Percentiles rank a stretch among this genome's conserved stretches.
phyloP scores from a whole-genome alignment of 2,797 vertebrate species.

The Sebastes oblongus region DNA sequence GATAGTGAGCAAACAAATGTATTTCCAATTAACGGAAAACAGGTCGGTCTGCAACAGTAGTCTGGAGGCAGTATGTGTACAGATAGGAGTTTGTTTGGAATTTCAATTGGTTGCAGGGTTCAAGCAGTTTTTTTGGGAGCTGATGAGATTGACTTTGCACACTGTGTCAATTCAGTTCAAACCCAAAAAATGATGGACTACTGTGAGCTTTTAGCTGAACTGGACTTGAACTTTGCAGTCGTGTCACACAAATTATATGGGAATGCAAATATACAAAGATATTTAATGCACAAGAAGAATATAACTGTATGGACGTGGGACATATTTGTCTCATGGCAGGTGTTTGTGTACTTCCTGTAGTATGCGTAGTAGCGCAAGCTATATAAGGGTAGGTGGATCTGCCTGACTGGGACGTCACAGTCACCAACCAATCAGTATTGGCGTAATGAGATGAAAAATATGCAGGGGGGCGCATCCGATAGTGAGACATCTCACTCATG shows the following conservation, averaged over 20 bases:
- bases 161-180: not conserved
- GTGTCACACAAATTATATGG: not conserved
- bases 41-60: not conserved
- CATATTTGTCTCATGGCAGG: not conserved
- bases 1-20: constrained; percentile 34
- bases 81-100: constrained; percentile 9
- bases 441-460: too few species aligned
- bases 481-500: too few species aligned
- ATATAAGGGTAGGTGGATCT: too few species aligned
- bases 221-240: not conserved
- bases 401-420: rapidly evolving
- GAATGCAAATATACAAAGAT: not conserved
- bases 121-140: not conserved
- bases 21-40: constrained; percentile 32
- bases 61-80: not conserved
- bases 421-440: too few species aligned
- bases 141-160: not conserved
- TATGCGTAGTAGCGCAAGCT: too few species aligned
- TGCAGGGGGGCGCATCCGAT: too few species aligned
- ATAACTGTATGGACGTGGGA: not conserved
- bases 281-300: not conserved
- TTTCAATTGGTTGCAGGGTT: not conserved
- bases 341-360: too few species aligned
- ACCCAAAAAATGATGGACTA: not conserved
- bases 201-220: not conserved